phyloP scores from a whole-genome alignment of 2,888 invertebrate genomes.

The Campoplex capitator region DNA sequence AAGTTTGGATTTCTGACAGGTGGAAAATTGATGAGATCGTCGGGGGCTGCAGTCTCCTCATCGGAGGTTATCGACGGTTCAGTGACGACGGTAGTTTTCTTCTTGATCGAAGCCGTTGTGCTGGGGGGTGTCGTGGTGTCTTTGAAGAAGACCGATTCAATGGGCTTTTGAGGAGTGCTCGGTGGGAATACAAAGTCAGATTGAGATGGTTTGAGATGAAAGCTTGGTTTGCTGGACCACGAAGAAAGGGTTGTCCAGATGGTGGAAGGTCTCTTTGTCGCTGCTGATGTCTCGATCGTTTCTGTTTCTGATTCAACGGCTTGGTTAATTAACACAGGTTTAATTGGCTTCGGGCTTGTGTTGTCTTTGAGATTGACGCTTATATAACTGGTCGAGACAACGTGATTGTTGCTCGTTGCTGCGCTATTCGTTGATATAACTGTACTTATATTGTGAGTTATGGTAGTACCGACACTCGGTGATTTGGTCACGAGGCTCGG shows the following conservation, averaged over 20 bases:
- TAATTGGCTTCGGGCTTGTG: constrained; percentile 58
- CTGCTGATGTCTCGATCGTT: background rate
- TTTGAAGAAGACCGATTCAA: constrained; percentile 71
- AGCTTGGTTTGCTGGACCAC: constrained; percentile 80
- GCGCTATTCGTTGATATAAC: constrained; percentile 78
- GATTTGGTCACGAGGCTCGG: constrained; percentile 76
- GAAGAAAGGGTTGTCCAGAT: constrained; percentile 80
- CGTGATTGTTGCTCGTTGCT: constrained; percentile 77
- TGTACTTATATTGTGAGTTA: constrained; percentile 83
- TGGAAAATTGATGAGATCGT: constrained; percentile 92
- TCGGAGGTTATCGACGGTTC: constrained; percentile 82
- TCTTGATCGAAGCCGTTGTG: constrained; percentile 26
- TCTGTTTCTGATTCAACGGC: constrained; percentile 26
- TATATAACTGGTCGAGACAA: constrained; percentile 82
- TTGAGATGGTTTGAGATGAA: constrained; percentile 77
- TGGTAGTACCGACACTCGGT: constrained; percentile 79
- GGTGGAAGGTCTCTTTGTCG: constrained; percentile 74
- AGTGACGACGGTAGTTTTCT: constrained; percentile 24
- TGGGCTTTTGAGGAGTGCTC: constrained; percentile 56
- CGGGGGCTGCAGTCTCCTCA: constrained; percentile 88
- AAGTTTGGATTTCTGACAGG: constrained; percentile 94
- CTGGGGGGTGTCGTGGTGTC: constrained; percentile 60
- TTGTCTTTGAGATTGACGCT: constrained; percentile 82
- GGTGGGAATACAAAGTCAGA: constrained; percentile 59
- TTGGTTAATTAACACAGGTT: background rate